A percentile compares a stretch with the other conserved stretches of the same genome.
Conservation (phyloP, 2,888 invertebrate species). For the Papilio protenor region DNA sequence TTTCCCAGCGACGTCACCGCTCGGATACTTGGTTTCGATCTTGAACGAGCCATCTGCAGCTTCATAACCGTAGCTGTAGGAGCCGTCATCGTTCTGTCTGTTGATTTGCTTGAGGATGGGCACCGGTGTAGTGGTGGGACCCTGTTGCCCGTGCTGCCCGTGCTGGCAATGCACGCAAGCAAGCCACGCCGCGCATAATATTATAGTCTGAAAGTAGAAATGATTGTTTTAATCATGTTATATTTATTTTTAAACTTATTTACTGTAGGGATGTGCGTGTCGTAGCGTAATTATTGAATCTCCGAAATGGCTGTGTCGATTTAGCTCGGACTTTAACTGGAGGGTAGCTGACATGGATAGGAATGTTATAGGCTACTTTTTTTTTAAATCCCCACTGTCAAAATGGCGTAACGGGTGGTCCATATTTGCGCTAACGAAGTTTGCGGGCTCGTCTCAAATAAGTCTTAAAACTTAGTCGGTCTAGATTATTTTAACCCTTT, state of each 20-base stretch:
- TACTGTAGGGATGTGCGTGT: too few species aligned
- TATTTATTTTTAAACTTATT: neutral
- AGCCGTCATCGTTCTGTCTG: slow-evolving; percentile 93
- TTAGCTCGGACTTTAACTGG: too few species aligned
- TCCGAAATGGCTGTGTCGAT: too few species aligned
- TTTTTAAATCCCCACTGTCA: too few species aligned
- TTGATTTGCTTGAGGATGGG: slow-evolving; percentile 93
- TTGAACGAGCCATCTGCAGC: slow-evolving; percentile 94
- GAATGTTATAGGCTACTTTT: too few species aligned
- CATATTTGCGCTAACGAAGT: too few species aligned
- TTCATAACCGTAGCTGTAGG: slow-evolving; percentile 95
- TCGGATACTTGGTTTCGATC: slow-evolving; percentile 93
- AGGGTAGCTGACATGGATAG: too few species aligned
- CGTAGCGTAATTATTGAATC: too few species aligned
- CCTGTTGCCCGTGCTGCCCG: slow-evolving; percentile 59
- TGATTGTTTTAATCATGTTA: neutral
- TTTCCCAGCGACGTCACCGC: slow-evolving; percentile 93
- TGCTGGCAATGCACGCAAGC: slow-evolving; percentile 69
- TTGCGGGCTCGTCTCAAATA: too few species aligned
- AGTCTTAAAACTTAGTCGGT: too few species aligned
- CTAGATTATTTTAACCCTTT: too few species aligned
- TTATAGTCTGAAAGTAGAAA: slow-evolving; percentile 44
- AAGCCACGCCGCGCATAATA: slow-evolving; percentile 50
- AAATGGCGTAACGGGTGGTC: too few species aligned
- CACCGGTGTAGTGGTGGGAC: slow-evolving; percentile 89